Conservation (phyloP, 1,140 invertebrate species). For the Stenopsyche tienmushanensis region DNA sequence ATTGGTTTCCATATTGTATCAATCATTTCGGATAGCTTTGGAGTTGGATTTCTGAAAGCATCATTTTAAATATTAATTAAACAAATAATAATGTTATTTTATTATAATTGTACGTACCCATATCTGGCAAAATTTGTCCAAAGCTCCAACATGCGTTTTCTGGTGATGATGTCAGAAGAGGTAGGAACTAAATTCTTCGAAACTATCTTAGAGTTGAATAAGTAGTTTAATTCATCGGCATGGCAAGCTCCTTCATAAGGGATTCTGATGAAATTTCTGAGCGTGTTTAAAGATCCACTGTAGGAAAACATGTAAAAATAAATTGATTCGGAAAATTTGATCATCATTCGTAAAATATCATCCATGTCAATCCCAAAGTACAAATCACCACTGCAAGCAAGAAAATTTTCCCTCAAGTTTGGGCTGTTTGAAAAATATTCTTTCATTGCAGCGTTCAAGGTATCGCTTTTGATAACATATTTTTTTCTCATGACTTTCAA, state of each 20-base stretch:
- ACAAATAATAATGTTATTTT: neutral
- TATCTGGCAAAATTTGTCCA: too few relatives aligned
- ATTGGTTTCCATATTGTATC: neutral
- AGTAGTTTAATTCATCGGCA: conserved; percentile 50
- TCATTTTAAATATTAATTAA: conserved; percentile 2
- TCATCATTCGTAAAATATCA: neutral
- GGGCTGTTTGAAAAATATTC: conserved; percentile 14
- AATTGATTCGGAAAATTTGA: neutral
- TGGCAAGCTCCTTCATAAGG: conserved; percentile 48
- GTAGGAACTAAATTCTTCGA: conserved; percentile 46
- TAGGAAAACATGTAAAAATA: conserved; percentile 45
- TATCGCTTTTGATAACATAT: neutral
- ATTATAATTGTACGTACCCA: too few relatives aligned
- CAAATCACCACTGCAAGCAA: neutral
- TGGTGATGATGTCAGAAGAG: conserved; percentile 45
- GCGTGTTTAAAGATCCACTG: conserved; percentile 44
- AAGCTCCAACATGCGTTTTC: conserved; percentile 50
- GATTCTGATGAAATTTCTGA: conserved; percentile 47
- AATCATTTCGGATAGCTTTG: neutral
- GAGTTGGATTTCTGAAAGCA: conserved; percentile 4
- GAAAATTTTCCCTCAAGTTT: neutral
- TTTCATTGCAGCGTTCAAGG: conserved; percentile 15
- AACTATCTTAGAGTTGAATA: conserved; percentile 48
- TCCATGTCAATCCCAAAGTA: neutral
- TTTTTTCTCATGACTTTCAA: neutral